Conservation (phyloP, 2,797 vertebrate genomes). For the Enteromius radiatus region DNA sequence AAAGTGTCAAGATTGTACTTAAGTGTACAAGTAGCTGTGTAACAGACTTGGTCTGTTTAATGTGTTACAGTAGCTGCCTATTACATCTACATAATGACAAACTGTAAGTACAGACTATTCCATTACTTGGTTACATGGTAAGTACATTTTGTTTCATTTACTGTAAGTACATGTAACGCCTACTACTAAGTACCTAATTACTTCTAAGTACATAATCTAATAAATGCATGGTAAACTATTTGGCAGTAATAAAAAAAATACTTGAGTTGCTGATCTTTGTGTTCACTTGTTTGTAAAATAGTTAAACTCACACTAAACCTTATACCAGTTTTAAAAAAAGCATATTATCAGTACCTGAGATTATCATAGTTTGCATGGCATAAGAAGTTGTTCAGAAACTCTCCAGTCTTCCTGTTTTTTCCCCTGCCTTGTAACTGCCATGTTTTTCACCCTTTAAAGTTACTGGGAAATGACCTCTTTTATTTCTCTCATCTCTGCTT, state of each 20-base stretch:
- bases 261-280: not conserved
- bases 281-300: not conserved
- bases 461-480: slow-evolving; percentile 42
- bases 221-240: not conserved
- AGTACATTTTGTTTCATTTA: too few relatives aligned
- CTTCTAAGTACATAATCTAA: not conserved
- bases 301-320: not conserved
- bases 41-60: too few relatives aligned
- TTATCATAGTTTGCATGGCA: not conserved
- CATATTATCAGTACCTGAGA: not conserved
- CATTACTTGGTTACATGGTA: too few relatives aligned
- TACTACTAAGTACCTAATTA: too few relatives aligned
- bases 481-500: slow-evolving; percentile 32
- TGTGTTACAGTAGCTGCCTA: too few relatives aligned
- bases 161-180: too few relatives aligned
- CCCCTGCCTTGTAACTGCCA: slow-evolving; percentile 21
- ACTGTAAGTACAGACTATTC: too few relatives aligned
- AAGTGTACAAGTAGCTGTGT: too few relatives aligned
- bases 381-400: slow-evolving; percentile 49
- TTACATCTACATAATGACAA: too few relatives aligned
- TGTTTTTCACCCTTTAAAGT: slow-evolving; percentile 55
- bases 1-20: too few relatives aligned
- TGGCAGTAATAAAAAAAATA: not conserved
- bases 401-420: slow-evolving; percentile 7
- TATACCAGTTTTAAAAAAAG: not conserved